A percentile compares a stretch with the other conserved stretches of the same genome.
Conservation (phyloP, 2,888 invertebrate genomes). For the Eumerus sabulonum region DNA sequence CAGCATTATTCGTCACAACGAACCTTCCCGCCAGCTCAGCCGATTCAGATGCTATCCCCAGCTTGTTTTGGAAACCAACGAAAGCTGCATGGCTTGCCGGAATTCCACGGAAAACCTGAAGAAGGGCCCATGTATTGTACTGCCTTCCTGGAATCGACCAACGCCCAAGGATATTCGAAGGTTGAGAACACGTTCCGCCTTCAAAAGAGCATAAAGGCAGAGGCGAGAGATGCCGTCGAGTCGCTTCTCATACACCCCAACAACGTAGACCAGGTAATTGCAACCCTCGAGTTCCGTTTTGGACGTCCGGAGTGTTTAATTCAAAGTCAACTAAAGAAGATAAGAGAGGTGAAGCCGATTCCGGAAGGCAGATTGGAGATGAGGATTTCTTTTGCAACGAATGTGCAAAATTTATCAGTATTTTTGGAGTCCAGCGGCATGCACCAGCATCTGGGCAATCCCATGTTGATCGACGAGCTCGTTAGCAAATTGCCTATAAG, state of each 20-base stretch:
- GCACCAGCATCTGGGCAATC: conserved; percentile 36
- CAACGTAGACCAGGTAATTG: conserved; percentile 43
- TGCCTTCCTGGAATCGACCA: conserved; percentile 35
- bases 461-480: conserved; percentile 38
- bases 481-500: conserved; percentile 40
- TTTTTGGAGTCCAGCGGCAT: conserved; percentile 27
- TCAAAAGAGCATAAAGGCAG: conserved; percentile 45
- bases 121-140: conserved; percentile 61
- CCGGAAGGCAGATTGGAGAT: conserved; percentile 41
- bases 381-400: conserved; percentile 46
- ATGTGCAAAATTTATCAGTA: conserved; percentile 17
- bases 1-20: not conserved
- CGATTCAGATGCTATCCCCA: not conserved
- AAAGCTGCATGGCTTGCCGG: conserved; percentile 33
- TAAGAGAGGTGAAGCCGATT: conserved; percentile 45
- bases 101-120: conserved; percentile 37
- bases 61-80: not conserved
- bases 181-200: conserved; percentile 50
- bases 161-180: conserved; percentile 32
- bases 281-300: conserved; percentile 24
- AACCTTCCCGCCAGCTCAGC: not conserved
- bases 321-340: conserved; percentile 31
- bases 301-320: conserved; percentile 27
- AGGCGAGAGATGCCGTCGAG: conserved; percentile 49
- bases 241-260: conserved; percentile 63